phyloP scores from a whole-genome alignment of 2,113 vertebrate genomes.

The Oreocharis arfaki region DNA sequence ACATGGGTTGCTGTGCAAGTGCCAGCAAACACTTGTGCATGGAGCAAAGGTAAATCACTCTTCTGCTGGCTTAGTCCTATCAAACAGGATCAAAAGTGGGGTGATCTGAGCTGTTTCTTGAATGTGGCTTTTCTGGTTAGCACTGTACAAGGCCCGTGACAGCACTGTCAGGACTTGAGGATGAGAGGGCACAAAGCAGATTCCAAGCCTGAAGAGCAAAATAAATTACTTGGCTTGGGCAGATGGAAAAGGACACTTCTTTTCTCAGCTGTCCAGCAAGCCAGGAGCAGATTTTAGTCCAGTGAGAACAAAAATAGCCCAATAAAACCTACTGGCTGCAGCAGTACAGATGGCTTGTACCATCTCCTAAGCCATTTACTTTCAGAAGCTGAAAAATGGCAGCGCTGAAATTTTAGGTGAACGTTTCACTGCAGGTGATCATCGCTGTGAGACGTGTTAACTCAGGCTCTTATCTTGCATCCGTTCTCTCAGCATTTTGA shows the following conservation, averaged over 20 bases:
- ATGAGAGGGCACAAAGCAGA: not conserved
- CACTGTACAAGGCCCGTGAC: not conserved
- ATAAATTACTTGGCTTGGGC: constrained; percentile 30
- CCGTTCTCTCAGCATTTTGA: not conserved
- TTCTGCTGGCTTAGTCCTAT: not conserved
- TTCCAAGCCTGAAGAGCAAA: constrained; percentile 27
- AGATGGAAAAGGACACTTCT: constrained; percentile 30
- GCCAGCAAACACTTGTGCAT: not conserved
- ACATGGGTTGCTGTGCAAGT: not conserved
- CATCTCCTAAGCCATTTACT: constrained; percentile 12
- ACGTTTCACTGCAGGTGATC: not conserved
- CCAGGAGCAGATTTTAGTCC: not conserved
- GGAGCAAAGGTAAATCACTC: not conserved
- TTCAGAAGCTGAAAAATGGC: constrained; percentile 26
- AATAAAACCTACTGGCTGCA: constrained; percentile 6
- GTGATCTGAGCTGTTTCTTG: not conserved
- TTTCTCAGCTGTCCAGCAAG: constrained; percentile 1
- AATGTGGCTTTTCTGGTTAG: not conserved
- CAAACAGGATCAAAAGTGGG: not conserved
- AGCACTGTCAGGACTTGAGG: not conserved
- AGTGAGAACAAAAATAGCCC: constrained; percentile 21
- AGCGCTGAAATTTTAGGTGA: constrained; percentile 1
- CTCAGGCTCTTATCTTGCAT: not conserved
- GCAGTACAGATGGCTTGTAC: constrained; percentile 7
- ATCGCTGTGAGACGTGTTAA: not conserved